Evolutionary conservation across 2,113 vertebrate genomes (phyloP), one percentile per base, ranked within the genome.

Genomic region (Corydoras sp.): DNA sequence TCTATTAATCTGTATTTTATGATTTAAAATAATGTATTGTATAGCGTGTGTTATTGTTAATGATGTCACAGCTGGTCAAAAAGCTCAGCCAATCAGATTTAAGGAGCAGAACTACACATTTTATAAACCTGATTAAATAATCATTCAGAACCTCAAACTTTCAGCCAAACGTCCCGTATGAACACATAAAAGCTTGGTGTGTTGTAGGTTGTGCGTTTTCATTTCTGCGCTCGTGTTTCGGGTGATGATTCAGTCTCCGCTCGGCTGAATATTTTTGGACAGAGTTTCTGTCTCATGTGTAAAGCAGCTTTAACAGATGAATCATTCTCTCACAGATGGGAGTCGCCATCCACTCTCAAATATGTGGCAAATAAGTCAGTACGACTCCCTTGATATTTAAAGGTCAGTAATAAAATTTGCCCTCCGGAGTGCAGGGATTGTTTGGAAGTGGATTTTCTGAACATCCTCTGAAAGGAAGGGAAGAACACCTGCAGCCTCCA

Each of bases 401-500:
- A 10, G n/a, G 43, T 56, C 14, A 53, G 51, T 53, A 14, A 35
- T n/a, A n/a, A 62, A 43, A 14, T 11, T 14, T 13, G 4, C 14
- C 60, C 32, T 35, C 14, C 9, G n/a, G 10, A 48, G 32, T 35
- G 32, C 12, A 9, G 61, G 35, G 30, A 61, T 59, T 59, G 12
- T 30, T 61, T 31, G 10, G 10, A 5, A 5, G 15, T 35, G 43
- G 14, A n/a, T 63, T 48, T 32, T 55, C 18, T 64, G 4, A 31
- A 55, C 29, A 14, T 66, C 50, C 24, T 50, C 5, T 35, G 15
- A 49, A 32, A 30, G 55, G 35, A 58, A 15, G 10, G 24, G 35
- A 58, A 11, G 62, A 24, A 24, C 62, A 51, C 62, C 62, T 65
- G 48, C 60, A 71, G n/a, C n/a, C 49, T 32, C 30, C n/a, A 71